Base-by-base conservation (phyloP, 2,888 invertebrate genomes). In the Helicoverpa assulta region DNA sequence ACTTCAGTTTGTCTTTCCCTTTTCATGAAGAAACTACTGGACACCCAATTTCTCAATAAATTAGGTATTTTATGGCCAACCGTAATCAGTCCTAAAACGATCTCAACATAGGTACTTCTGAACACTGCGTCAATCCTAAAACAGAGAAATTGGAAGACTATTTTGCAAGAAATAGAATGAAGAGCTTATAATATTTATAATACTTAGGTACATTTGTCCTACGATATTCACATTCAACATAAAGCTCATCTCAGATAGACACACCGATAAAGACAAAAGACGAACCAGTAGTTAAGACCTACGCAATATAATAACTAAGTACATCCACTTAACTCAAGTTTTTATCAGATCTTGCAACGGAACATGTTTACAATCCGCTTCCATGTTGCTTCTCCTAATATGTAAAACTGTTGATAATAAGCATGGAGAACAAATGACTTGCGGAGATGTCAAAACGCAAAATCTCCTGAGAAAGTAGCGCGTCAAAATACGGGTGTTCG, bases 371-470 rank as follows among this genome's bases (percentile, higher is more conserved):
- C 66, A 67, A 29, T 55, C 66, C 55, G 51, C 69, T 69, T 58
- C 37, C 43, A 79, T 65, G 74, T 77, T 55, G 57, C 62, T 26
- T 63, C 54, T 61, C 76, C 67, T 66, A 63, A 70, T 74, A 70
- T 62, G 74, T 69, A 65, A 75, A 73, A 70, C 70, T 55, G 75
- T 76, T 59, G 50, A 57, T 71, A 67, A 67, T 80, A 70, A 57
- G 57, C 75, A 33, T 8, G 33, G 33, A 33, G 33, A 33, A 6
- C 33, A 33, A 33, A 33, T 33, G 33, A 33, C 1, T 33, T 7
- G 7, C 33, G 26, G 26, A 26, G 26, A 26, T 26, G 26, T 26
- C 26, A 26, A 3, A 26, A 26, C 26, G 26, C 26, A 26, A 26
- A 26, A 26, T 26, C 26, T 2, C 2, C 26, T 26, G 4, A 26